Evolutionary conservation across 2,888 invertebrate genomes (phyloP), one percentile per base, ranked within the genome.

Genomic region (Nesidiocoris tenuis): DNA sequence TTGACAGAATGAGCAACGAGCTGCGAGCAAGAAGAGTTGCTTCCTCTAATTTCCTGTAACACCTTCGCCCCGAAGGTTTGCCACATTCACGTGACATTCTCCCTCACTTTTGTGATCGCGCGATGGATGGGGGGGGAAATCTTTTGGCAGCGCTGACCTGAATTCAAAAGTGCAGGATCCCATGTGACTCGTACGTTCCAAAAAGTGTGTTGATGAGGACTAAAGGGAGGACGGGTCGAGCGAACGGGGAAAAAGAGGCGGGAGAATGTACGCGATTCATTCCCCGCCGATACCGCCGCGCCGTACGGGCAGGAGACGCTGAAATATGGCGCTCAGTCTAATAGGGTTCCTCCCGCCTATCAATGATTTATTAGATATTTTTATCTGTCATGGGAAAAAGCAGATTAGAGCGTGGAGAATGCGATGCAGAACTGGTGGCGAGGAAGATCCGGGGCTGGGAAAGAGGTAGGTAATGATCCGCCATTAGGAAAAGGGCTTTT

Each of bases 351-450:
- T 39, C 39, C 70, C 77, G 77, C 76, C 77, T 77, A 77, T 77
- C 77, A 77, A 77, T 77, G 77, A 77, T 77, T 77, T 77, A 77
- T 77, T 77, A 77, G 74, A 75, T 77, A 77, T 77, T 77, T 77
- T 77, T 77, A 78, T 78, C 78, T 77, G 79, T 79, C 75, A 74
- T 61, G 72, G 70, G 74, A 59, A 76, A 61, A 70, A 70, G 77
- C 71, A 76, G 77, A 64, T 76, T 72, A 56, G 76, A 67, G 63
- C 24, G 25, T 63, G 68, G 57, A 75, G 39, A 7, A 24, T 74
- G 61, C 59, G 71, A 67, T 54, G 77, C 22, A 76, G 70, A 75
- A 76, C 66, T 66, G 24, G 54, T 61, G 75, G 74, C 74, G 56
- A 74, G 71, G 74, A 71, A 77, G 61, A 76, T 59, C 68, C 24